Percentiles rank a stretch among this genome's conserved stretches.
Conservation (phyloP, 2,888 invertebrate species). For the Campopleginae sp. region DNA sequence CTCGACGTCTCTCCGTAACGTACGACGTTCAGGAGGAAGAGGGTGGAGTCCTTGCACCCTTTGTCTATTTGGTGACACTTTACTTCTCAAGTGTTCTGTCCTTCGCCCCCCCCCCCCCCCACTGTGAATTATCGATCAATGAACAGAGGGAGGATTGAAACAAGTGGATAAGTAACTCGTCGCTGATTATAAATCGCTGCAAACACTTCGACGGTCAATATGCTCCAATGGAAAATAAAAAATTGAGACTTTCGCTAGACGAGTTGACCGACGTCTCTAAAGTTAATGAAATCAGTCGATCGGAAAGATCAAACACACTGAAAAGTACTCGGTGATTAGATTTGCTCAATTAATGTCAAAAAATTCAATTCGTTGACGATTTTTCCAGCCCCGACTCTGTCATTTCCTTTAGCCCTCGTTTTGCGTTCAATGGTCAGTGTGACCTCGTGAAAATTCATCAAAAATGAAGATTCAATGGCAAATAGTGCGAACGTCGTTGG, state of each 20-base stretch:
- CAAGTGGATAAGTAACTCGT: conserved; percentile 48
- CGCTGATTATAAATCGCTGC: conserved; percentile 33
- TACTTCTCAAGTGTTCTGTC: conserved; percentile 31
- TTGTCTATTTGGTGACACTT: conserved; percentile 61
- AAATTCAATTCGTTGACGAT: background rate
- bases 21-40: conserved; percentile 12
- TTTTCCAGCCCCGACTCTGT: background rate
- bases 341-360: background rate
- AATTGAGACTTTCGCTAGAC: background rate
- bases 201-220: conserved; percentile 33
- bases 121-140: conserved; percentile 42
- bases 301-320: background rate
- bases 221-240: background rate
- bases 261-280: background rate
- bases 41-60: conserved; percentile 49
- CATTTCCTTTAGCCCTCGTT: no score
- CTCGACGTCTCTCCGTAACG: conserved; percentile 1
- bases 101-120: conserved; percentile 10
- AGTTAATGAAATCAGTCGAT: background rate
- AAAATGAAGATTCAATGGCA: conserved; percentile 43
- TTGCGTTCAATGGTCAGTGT: background rate
- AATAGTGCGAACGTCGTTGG: conserved; percentile 46
- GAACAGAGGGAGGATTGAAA: conserved; percentile 22
- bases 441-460: background rate
- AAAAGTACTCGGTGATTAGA: background rate